phyloP scores from a whole-genome alignment of 2,113 vertebrate species.

The Aphyosemion australe region DNA sequence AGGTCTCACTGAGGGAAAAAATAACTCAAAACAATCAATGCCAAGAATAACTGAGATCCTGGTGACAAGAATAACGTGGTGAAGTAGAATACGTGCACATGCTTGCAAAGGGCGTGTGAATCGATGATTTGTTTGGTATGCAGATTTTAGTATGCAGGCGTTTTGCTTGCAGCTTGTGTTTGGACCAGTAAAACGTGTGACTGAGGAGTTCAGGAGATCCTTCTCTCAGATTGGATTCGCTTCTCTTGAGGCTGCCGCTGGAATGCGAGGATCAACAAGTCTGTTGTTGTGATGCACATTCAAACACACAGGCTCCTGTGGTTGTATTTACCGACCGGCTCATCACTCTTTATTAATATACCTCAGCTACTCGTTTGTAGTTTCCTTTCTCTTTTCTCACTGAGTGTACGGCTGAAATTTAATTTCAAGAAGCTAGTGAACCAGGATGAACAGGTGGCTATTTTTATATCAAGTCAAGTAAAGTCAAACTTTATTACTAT shows the following conservation, averaged over 20 bases:
- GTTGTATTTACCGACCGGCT: constrained; percentile 36
- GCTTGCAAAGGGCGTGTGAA: constrained; percentile 1
- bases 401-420: constrained; percentile 8
- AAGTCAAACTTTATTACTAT: too few relatives aligned
- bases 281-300: constrained; percentile 19
- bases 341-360: constrained; percentile 44
- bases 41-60: constrained; percentile 32
- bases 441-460: background rate
- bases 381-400: constrained; percentile 26
- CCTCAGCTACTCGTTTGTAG: background rate
- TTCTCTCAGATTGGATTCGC: constrained; percentile 61
- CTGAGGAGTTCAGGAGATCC: constrained; percentile 49
- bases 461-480: too few relatives aligned
- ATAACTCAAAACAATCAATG: background rate
- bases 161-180: constrained; percentile 21
- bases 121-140: constrained; percentile 12
- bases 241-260: constrained; percentile 53
- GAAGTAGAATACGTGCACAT: background rate
- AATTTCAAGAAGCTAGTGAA: constrained; percentile 17
- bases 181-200: constrained; percentile 15
- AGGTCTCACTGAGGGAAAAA: constrained; percentile 2
- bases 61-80: constrained; percentile 6
- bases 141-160: background rate
- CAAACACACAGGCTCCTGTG: constrained; percentile 5
- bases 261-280: constrained; percentile 63